phyloP scores from a whole-genome alignment of 1,140 invertebrate species.

The Achroia grisella region DNA sequence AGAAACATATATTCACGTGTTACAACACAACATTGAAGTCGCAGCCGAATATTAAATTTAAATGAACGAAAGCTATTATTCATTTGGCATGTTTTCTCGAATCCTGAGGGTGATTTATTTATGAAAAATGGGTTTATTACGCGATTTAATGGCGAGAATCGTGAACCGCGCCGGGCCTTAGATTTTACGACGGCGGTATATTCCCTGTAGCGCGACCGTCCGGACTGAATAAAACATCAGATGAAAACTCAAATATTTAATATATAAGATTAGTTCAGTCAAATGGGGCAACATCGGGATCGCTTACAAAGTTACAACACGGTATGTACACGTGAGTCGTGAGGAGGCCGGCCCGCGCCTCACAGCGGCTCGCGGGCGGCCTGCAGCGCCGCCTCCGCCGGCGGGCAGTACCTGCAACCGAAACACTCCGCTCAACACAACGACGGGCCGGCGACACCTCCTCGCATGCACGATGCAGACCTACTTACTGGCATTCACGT shows the following conservation, averaged over 20 bases:
- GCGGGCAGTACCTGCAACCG: conserved; percentile 19
- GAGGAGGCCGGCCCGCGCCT: neutral
- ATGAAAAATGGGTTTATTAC: too few relatives aligned
- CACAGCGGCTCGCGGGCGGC: conserved; percentile 10
- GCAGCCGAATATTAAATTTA: too few relatives aligned
- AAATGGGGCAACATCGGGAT: conserved; percentile 1
- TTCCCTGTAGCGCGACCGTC: neutral
- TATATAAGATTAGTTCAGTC: conserved; percentile 10
- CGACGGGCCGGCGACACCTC: too few relatives aligned
- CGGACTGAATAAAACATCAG: neutral
- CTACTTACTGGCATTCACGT: neutral
- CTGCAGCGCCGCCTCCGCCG: conserved; percentile 10
- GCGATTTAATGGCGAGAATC: too few relatives aligned
- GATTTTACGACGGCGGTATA: neutral
- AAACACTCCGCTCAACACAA: neutral
- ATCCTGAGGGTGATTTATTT: too few relatives aligned
- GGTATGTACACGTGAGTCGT: conserved; percentile 2
- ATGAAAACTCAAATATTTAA: conserved; percentile 8
- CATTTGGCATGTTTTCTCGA: too few relatives aligned
- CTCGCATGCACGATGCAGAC: too few relatives aligned
- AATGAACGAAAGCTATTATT: too few relatives aligned
- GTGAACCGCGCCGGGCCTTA: neutral
- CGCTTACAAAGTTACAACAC: conserved; percentile 1
- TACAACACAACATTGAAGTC: too few relatives aligned
- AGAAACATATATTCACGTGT: too few relatives aligned